These are phyloP conservation scores for Melanotaenia parkinsoni DNA, from an alignment of 2,797 vertebrate genomes.

Conservation along the genomic window DNA sequence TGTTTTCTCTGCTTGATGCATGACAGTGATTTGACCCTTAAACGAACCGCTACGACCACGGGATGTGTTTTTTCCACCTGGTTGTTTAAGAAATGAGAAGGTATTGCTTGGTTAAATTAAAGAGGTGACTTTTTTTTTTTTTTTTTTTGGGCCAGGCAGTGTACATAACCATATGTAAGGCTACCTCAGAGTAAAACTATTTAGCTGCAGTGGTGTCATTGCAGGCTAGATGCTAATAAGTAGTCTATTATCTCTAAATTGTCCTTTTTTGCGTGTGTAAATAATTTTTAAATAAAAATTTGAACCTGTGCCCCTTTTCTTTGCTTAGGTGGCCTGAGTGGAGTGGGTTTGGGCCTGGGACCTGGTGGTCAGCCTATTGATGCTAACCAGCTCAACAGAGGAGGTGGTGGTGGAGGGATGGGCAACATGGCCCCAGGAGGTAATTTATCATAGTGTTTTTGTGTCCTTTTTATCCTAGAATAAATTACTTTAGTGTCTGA, in stretches of 20 bases:
- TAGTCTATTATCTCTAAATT: neutral
- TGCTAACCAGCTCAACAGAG: conserved; percentile 92
- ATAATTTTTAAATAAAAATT: neutral
- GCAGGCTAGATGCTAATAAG: neutral
- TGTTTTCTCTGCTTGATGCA: too few relatives aligned
- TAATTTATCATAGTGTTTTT: conserved; percentile 37
- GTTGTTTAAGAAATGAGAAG: too few relatives aligned
- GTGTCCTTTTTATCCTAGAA: neutral
- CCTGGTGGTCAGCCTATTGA: conserved; percentile 97
- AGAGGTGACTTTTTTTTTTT: too few relatives aligned
- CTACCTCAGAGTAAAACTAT: neutral
- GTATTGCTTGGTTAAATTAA: too few relatives aligned
- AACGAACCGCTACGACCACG: too few relatives aligned
- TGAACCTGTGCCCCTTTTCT: neutral
- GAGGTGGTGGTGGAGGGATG: conserved; percentile 84
- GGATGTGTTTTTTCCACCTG: too few relatives aligned
- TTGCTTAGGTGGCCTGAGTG: conserved; percentile 92
- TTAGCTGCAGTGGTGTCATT: neutral
- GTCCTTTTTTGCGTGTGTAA: neutral
- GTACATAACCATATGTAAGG: neutral
- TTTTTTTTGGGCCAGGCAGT: too few relatives aligned
- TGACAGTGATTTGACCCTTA: too few relatives aligned
- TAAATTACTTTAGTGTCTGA: fast-evolving
- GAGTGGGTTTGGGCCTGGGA: conserved; percentile 94
- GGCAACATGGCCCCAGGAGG: conserved; percentile 93